phyloP scores from a whole-genome alignment of 2,113 vertebrate species.

The Rynchops niger region DNA sequence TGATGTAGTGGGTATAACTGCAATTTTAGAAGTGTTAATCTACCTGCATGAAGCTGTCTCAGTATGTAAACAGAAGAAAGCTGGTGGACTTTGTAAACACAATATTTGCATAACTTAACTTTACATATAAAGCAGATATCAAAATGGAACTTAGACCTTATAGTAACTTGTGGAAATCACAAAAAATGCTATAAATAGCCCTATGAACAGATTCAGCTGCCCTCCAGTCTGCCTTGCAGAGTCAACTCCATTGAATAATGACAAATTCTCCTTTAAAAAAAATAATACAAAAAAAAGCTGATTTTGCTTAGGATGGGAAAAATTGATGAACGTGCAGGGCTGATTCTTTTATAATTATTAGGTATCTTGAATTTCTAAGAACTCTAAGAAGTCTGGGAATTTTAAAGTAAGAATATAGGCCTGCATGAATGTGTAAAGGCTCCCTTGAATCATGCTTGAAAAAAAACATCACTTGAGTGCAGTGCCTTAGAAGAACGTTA shows the following conservation, averaged over 20 bases:
- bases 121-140: constrained; percentile 7
- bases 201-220: not conserved
- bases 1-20: not conserved
- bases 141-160: not conserved
- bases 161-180: not conserved
- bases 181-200: not conserved
- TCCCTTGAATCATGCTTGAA: not conserved
- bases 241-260: not conserved
- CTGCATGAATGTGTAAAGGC: not conserved
- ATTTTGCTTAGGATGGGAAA: not conserved
- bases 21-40: not conserved
- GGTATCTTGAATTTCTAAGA: not conserved
- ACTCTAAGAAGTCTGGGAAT: not conserved
- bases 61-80: not conserved
- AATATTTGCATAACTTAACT: constrained; percentile 13
- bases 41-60: not conserved
- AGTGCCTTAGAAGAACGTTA: not conserved
- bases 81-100: not conserved
- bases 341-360: not conserved
- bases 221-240: not conserved
- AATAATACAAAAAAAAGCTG: not conserved
- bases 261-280: not conserved
- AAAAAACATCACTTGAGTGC: not conserved
- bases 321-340: not conserved
- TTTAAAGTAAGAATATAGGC: not conserved